Conservation (phyloP, 2,888 invertebrate genomes). For the Philopedon plagiatum region DNA sequence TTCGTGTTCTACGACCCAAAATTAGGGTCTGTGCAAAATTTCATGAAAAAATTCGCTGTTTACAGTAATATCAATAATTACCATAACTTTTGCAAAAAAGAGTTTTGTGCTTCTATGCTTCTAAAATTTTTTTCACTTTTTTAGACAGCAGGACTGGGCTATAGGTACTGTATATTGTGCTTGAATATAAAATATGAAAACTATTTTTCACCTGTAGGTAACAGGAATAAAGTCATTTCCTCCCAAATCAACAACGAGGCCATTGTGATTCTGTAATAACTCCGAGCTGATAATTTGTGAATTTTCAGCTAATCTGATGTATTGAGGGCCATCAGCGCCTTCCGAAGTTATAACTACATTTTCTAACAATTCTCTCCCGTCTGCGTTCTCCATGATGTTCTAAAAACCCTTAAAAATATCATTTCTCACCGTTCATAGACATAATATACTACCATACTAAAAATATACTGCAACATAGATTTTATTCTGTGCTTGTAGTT, state of each 20-base stretch:
- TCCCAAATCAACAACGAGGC: slow-evolving; percentile 67
- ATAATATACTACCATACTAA: too few species aligned
- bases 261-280: slow-evolving; percentile 65
- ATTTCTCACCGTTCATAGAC: neutral
- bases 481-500: too few species aligned
- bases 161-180: too few species aligned
- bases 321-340: slow-evolving; percentile 64
- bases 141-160: too few species aligned
- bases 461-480: too few species aligned
- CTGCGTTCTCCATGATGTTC: slow-evolving; percentile 60
- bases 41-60: too few species aligned
- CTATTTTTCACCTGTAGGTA: slow-evolving; percentile 59
- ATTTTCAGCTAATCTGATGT: slow-evolving; percentile 66
- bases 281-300: slow-evolving; percentile 66
- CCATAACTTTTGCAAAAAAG: too few species aligned
- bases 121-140: too few species aligned
- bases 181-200: neutral
- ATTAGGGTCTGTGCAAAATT: too few species aligned
- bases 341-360: slow-evolving; percentile 63
- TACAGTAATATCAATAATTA: too few species aligned
- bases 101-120: too few species aligned
- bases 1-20: too few species aligned
- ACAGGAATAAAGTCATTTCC: slow-evolving; percentile 67
- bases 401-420: neutral
- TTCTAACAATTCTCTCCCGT: slow-evolving; percentile 62